A percentile compares a stretch with the other conserved stretches of the same genome.
Evolutionary conservation across 2,797 vertebrate genomes (phyloP).

Genomic region (Pseudomugil gertrudae): DNA sequence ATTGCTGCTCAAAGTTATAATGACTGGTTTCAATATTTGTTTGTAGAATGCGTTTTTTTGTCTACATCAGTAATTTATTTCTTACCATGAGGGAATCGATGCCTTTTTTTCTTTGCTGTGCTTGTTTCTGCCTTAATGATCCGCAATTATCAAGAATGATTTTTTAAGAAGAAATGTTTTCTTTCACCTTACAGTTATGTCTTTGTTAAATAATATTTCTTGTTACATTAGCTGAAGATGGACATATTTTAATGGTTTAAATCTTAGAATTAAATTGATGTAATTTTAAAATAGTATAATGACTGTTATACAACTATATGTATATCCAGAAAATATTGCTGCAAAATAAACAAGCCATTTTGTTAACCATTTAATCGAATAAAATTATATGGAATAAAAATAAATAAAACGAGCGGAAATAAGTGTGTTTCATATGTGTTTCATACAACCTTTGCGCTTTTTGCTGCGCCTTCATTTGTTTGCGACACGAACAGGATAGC

Average conservation of each 20-base stretch:
- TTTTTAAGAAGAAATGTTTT: slow-evolving; percentile 10
- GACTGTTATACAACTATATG: slow-evolving; percentile 76
- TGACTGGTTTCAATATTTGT: background rate
- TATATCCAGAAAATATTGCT: slow-evolving; percentile 74
- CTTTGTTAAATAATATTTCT: slow-evolving; percentile 7
- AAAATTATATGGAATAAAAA: slow-evolving; percentile 45
- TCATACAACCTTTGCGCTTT: background rate
- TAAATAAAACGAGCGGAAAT: background rate
- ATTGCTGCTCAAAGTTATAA: slow-evolving; percentile 17
- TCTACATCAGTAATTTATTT: background rate
- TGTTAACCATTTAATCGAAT: slow-evolving; percentile 66
- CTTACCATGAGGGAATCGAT: background rate
- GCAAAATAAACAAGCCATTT: slow-evolving; percentile 76
- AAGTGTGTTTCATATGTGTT: background rate
- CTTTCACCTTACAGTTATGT: slow-evolving; percentile 12
- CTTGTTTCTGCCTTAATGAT: slow-evolving; percentile 15
- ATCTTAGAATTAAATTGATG: slow-evolving; percentile 50
- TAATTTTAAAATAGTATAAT: slow-evolving; percentile 62
- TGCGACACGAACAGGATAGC: too few relatives aligned
- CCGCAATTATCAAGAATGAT: background rate
- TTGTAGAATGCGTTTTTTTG: background rate
- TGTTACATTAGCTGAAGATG: slow-evolving; percentile 13
- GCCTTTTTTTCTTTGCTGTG: background rate
- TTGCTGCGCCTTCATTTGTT: background rate
- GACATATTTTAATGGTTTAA: slow-evolving; percentile 46